A percentile compares a stretch with the other conserved stretches of the same genome.
phyloP scores from a whole-genome alignment of 2,797 vertebrate genomes.

The Kryptolebias ocellatus region DNA sequence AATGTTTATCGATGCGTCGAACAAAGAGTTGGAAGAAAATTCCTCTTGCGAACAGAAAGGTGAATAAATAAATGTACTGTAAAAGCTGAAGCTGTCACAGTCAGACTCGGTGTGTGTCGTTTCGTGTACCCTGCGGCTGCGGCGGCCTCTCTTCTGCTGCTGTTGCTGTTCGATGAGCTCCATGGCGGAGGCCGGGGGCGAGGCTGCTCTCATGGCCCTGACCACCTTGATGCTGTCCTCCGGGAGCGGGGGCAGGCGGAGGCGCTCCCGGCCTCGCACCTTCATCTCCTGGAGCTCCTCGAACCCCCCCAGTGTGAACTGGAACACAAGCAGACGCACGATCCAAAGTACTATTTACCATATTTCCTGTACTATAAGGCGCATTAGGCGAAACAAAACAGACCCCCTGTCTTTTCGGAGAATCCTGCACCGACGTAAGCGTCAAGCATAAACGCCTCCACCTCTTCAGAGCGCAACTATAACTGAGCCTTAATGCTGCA shows the following conservation, averaged over 20 bases:
- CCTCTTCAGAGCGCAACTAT: no score
- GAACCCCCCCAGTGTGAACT: constrained; percentile 96
- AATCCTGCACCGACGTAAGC: no score
- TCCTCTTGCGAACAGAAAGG: not conserved
- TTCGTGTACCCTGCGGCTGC: constrained; percentile 88
- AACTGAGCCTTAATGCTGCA: no score
- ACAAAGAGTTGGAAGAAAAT: not conserved
- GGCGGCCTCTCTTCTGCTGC: constrained; percentile 89
- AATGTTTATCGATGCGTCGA: not conserved
- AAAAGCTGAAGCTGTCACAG: not conserved
- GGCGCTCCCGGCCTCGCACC: constrained; percentile 82
- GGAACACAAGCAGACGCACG: not conserved
- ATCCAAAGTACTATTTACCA: no score
- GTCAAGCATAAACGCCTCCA: no score
- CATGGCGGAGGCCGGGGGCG: constrained; percentile 90
- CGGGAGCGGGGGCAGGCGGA: constrained; percentile 85
- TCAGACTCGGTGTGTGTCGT: not conserved
- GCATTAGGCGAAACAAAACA: no score
- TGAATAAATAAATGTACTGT: not conserved
- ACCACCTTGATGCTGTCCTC: constrained; percentile 97
- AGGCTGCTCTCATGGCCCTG: constrained; percentile 90
- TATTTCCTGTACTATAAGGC: no score
- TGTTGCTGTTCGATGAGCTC: constrained; percentile 93
- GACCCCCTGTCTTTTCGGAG: no score
- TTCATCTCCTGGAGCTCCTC: constrained; percentile 91